Evolutionary conservation across 2,113 vertebrate species (phyloP).

Genomic region (Alexandromys fortis): DNA sequence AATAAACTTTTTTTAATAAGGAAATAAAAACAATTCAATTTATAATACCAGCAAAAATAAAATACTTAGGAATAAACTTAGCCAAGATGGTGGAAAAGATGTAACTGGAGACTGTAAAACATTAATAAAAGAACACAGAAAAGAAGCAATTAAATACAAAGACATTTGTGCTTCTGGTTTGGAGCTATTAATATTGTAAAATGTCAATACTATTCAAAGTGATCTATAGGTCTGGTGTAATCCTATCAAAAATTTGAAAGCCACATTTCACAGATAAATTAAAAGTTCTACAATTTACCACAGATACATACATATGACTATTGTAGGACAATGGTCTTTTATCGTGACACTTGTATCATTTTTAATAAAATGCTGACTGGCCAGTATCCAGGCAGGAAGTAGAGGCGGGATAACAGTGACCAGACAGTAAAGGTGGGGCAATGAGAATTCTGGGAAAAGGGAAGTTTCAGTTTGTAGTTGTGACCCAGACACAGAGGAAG

Average conservation of each 20-base stretch:
- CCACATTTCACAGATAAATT: neutral
- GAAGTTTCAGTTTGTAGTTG: too few relatives aligned
- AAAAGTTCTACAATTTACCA: neutral
- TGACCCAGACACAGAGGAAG: too few relatives aligned
- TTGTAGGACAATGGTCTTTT: too few relatives aligned
- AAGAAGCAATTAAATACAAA: neutral
- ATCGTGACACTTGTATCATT: too few relatives aligned
- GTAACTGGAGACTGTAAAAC: neutral
- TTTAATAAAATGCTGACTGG: too few relatives aligned
- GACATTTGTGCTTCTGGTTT: neutral
- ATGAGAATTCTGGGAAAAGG: too few relatives aligned
- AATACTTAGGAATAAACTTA: neutral
- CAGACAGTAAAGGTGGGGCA: too few relatives aligned
- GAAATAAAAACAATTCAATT: neutral
- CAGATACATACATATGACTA: neutral
- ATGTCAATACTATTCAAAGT: neutral
- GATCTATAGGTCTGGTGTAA: neutral
- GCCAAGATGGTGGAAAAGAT: neutral
- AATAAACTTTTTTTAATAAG: neutral
- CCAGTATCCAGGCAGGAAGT: too few relatives aligned
- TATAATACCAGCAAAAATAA: neutral
- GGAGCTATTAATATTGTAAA: neutral
- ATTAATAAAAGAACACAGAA: neutral
- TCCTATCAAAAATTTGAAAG: neutral
- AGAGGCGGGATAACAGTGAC: too few relatives aligned